phyloP scores from a whole-genome alignment of 2,888 invertebrate species.

The Mongoloraphidia duomilia region DNA sequence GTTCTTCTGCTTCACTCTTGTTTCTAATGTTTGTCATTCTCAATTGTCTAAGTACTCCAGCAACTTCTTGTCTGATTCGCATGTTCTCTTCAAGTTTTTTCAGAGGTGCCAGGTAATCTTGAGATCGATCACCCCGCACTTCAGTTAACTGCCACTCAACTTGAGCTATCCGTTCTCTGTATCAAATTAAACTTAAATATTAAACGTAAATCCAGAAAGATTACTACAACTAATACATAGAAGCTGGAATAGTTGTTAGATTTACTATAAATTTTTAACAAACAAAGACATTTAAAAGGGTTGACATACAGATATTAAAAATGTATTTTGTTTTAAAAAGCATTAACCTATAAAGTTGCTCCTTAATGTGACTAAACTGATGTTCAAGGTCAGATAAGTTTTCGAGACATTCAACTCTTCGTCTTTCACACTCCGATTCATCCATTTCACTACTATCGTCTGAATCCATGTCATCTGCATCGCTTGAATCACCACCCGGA shows the following conservation, averaged over 20 bases:
- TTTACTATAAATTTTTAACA: background rate
- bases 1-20: constrained; percentile 76
- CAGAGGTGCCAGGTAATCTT: constrained; percentile 78
- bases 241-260: no score
- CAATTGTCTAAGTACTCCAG: constrained; percentile 66
- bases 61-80: constrained; percentile 76
- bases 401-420: constrained; percentile 69
- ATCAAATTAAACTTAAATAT: constrained; percentile 22
- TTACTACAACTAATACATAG: background rate
- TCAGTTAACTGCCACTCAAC: constrained; percentile 77
- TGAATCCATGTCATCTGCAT: constrained; percentile 65
- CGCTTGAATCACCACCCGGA: constrained; percentile 44
- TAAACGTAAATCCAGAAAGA: constrained; percentile 28
- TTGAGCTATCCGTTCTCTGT: constrained; percentile 68
- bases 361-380: constrained; percentile 74
- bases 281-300: constrained; percentile 4
- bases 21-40: constrained; percentile 71
- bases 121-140: constrained; percentile 70
- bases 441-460: constrained; percentile 85
- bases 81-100: constrained; percentile 78
- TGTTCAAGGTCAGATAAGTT: constrained; percentile 78
- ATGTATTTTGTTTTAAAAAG: background rate
- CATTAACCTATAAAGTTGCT: constrained; percentile 46
- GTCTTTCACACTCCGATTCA: constrained; percentile 76
- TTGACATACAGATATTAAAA: background rate